These are phyloP conservation scores for Lasaia peninsularis DNA, from an alignment of 1,140 invertebrate genomes.

Conservation along the genomic window DNA sequence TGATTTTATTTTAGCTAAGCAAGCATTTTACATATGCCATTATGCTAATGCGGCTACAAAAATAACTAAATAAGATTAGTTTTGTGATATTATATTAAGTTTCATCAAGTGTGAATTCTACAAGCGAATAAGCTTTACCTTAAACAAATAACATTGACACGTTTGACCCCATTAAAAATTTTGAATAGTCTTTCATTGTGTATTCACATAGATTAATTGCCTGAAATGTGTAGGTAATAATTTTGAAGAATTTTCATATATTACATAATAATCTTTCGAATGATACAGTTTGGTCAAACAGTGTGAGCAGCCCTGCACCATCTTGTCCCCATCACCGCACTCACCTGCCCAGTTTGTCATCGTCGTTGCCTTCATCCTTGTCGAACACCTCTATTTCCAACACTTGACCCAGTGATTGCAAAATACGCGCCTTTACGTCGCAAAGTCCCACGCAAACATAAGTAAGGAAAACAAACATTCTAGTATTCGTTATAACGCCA, in stretches of 20 bases:
- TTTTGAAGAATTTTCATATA: neutral
- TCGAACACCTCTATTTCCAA: constrained; percentile 89
- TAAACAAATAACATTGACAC: neutral
- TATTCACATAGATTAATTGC: neutral
- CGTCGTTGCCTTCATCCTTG: constrained; percentile 89
- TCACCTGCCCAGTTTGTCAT: constrained; percentile 91
- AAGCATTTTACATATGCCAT: neutral
- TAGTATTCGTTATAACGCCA: constrained; percentile 14
- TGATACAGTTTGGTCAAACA: constrained; percentile 6
- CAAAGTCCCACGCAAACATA: constrained; percentile 64
- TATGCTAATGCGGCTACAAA: neutral
- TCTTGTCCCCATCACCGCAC: constrained; percentile 37
- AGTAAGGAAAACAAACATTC: constrained; percentile 64
- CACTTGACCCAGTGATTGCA: constrained; percentile 82
- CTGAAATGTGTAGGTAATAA: neutral
- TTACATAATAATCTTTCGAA: neutral
- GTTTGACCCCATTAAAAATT: neutral
- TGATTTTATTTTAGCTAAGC: neutral
- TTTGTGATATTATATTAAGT: neutral
- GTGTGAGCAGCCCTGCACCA: constrained; percentile 2
- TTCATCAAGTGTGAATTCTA: neutral
- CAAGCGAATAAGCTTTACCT: neutral
- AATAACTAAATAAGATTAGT: neutral
- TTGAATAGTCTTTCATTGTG: neutral
- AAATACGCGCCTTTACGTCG: constrained; percentile 65